Evolutionary conservation across 2,113 vertebrate genomes (phyloP), one percentile per base, ranked within the genome.

Genomic region (Eira barbara): DNA sequence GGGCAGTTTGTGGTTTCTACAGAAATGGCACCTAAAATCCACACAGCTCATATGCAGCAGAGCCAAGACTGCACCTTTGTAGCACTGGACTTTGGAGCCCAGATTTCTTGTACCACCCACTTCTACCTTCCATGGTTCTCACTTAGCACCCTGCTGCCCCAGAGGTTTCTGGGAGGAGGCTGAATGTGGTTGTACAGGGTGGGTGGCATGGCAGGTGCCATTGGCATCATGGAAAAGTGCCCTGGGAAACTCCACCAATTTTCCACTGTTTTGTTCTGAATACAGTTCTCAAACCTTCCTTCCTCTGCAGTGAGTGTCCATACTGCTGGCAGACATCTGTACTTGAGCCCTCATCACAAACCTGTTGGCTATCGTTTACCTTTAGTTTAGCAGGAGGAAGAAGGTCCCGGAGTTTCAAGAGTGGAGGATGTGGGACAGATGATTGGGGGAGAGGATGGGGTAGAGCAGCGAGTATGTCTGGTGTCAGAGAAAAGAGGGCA

Each of bases 1-100:
- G 18, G 11, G 9, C 10, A 20, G 31, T 71, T 84, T 59, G 36
- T 3, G 18, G 3, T 79, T 84, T 42, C 34, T 65, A 15, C 12
- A 7, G 17, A 79, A 45, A n/a, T 4, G 4, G 25, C 39, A 9
- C 29, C 82, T 10, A 4, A 2, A 21, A 12, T 31, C 34, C 74
- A 18, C 17, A 17, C 0, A 25, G 71, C 15, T 76, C 31, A 31
- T 7, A 3, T 0, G 8, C 0, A 1, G 2, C 3, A 0, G 39
- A 31, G 2, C 74, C 18, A 9, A 45, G 55, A 4, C 47, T 3
- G 1, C 3, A 11, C 4, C 34, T 39, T 3, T 2, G 7, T 36
- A 14, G 31, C 1, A 4, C n/a, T 31, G 61, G 29, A 27, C 10
- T 18, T 47, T 4, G 47, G 14, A 29, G 81, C 1, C 55, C 9